A percentile compares a stretch with the other conserved stretches of the same genome.
Evolutionary conservation across 2,888 invertebrate genomes (phyloP).

Genomic region (Dasysyrphus albostriatus): DNA sequence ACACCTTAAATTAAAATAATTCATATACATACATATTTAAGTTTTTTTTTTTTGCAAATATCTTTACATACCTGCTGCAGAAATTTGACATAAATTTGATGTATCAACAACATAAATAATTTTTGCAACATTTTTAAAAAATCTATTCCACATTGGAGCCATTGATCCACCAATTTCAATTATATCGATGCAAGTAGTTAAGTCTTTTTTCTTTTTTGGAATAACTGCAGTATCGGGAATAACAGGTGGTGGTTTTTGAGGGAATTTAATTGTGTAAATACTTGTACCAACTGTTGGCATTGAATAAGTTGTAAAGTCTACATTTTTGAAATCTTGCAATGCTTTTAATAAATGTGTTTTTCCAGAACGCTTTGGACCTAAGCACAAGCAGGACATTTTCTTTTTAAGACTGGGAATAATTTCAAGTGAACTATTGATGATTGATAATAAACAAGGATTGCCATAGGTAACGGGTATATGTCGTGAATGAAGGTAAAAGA

Average conservation of each 20-base stretch:
- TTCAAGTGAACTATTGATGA: background rate
- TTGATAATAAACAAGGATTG: slow-evolving; percentile 9
- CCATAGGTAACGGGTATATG: background rate
- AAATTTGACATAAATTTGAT: slow-evolving; percentile 93
- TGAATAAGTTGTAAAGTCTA: slow-evolving; percentile 91
- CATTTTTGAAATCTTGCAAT: slow-evolving; percentile 88
- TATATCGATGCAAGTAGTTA: slow-evolving; percentile 84
- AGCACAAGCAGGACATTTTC: slow-evolving; percentile 86
- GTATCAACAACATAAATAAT: slow-evolving; percentile 93
- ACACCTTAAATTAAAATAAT: slow-evolving; percentile 85
- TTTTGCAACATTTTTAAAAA: slow-evolving; percentile 87
- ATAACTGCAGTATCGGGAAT: background rate
- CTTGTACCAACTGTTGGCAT: slow-evolving; percentile 93
- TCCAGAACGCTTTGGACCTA: slow-evolving; percentile 92
- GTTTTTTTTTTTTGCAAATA: background rate
- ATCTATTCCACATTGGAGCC: slow-evolving; percentile 92
- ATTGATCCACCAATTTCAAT: slow-evolving; percentile 92
- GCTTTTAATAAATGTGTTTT: slow-evolving; percentile 92
- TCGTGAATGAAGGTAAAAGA: background rate
- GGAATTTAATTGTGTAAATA: slow-evolving; percentile 87
- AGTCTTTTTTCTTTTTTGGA: slow-evolving; percentile 82
- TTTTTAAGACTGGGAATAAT: background rate
- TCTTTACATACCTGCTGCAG: slow-evolving; percentile 86
- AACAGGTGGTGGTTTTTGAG: slow-evolving; percentile 79
- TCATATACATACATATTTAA: background rate